phyloP scores from a whole-genome alignment of 2,888 invertebrate genomes.

The Nomada fucata region DNA sequence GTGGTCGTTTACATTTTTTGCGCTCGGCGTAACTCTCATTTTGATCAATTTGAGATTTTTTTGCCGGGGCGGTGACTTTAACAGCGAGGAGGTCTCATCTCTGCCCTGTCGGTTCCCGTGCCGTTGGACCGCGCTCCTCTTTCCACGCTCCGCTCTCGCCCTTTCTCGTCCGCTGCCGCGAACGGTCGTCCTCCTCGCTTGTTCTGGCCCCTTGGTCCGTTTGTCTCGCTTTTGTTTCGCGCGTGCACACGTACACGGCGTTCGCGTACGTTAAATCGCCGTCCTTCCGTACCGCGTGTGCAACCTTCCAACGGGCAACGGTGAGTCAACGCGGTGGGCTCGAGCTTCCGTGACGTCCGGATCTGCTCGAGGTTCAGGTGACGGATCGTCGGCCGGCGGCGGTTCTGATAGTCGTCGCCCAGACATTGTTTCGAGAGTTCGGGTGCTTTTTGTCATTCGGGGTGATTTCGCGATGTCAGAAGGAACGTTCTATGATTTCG shows the following conservation, averaged over 20 bases:
- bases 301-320: slow-evolving; percentile 50
- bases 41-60: slow-evolving; percentile 80
- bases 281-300: slow-evolving; percentile 69
- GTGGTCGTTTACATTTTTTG: slow-evolving; percentile 73
- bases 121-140: slow-evolving; percentile 37
- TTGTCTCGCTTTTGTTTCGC: slow-evolving; percentile 46
- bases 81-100: slow-evolving; percentile 73
- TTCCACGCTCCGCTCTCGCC: slow-evolving; percentile 30
- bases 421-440: slow-evolving; percentile 7
- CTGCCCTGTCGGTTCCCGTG: slow-evolving; percentile 43
- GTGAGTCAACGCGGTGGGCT: slow-evolving; percentile 64
- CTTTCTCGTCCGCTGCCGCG: slow-evolving; percentile 32
- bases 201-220: slow-evolving; percentile 39
- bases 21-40: slow-evolving; percentile 78
- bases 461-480: slow-evolving; percentile 35
- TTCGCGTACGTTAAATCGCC: slow-evolving; percentile 64
- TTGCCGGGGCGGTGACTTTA: slow-evolving; percentile 78
- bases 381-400: slow-evolving; percentile 76
- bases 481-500: slow-evolving; percentile 31
- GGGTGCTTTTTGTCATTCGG: slow-evolving; percentile 7
- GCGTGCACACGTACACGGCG: slow-evolving; percentile 45
- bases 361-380: slow-evolving; percentile 52
- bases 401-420: slow-evolving; percentile 53
- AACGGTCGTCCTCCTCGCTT: slow-evolving; percentile 33
- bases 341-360: slow-evolving; percentile 64